A percentile compares a stretch with the other conserved stretches of the same genome.
phyloP scores from a whole-genome alignment of 2,888 invertebrate species.

The Spodoptera littoralis region DNA sequence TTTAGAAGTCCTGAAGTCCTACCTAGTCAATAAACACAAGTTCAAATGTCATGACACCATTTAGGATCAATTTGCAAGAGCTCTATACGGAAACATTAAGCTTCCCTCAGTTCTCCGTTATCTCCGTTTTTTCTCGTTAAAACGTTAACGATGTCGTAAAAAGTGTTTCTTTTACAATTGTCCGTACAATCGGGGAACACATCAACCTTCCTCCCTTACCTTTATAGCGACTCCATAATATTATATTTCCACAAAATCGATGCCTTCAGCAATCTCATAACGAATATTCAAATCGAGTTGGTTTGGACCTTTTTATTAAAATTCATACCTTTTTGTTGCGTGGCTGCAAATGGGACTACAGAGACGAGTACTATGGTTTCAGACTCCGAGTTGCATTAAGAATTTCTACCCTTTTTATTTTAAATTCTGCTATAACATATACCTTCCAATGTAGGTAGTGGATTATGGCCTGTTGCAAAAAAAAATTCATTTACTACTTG shows the following conservation, averaged over 20 bases:
- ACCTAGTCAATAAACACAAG: not conserved
- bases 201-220: constrained; percentile 15
- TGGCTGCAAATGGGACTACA: no score
- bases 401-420: no score
- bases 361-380: no score
- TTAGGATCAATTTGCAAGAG: constrained; percentile 35
- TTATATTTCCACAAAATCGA: constrained; percentile 5
- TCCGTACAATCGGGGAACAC: constrained; percentile 46
- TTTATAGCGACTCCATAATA: constrained; percentile 10
- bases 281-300: constrained; percentile 26
- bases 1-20: no score
- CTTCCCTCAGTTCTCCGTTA: constrained; percentile 41
- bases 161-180: constrained; percentile 61
- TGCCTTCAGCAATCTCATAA: constrained; percentile 3
- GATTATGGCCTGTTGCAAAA: no score
- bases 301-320: constrained; percentile 26
- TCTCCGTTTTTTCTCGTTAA: constrained; percentile 54
- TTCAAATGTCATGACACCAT: constrained; percentile 5
- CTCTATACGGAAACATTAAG: constrained; percentile 48
- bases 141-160: constrained; percentile 67
- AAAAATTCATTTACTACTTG: no score
- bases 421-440: no score
- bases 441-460: no score
- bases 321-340: constrained; percentile 12
- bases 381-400: no score